Conservation (phyloP, 2,113 vertebrate genomes). For the Procavia capensis region DNA sequence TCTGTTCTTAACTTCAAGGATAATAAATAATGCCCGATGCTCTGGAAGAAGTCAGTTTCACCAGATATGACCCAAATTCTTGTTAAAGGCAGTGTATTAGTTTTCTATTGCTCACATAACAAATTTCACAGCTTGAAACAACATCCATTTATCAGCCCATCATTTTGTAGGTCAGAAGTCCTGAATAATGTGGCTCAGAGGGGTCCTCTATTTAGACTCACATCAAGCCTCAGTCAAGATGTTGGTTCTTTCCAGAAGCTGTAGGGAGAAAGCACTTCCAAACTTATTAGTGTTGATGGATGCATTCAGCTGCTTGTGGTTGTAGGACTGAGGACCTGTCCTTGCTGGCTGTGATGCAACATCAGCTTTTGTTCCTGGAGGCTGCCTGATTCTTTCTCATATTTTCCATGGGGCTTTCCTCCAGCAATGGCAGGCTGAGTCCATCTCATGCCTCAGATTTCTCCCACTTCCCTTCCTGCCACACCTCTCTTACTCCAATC, state of each 20-base stretch:
- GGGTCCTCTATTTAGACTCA: neutral
- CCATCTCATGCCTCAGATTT: neutral
- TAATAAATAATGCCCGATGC: neutral
- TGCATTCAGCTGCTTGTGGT: no score
- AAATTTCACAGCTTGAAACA: neutral
- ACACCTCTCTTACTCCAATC: neutral
- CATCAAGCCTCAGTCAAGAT: neutral
- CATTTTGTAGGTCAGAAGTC: neutral
- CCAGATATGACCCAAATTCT: neutral
- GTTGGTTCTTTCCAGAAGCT: neutral
- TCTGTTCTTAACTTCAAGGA: neutral
- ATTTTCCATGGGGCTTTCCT: neutral
- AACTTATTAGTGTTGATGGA: neutral
- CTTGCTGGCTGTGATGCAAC: neutral
- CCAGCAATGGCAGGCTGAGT: neutral
- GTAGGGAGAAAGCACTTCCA: neutral
- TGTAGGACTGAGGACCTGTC: neutral
- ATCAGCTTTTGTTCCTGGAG: neutral
- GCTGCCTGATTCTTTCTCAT: neutral
- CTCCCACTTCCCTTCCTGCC: neutral
- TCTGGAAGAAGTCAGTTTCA: neutral
- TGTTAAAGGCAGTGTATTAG: neutral
- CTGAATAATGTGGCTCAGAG: no score
- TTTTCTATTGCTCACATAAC: neutral
- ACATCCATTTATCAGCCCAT: no score